phyloP scores from a whole-genome alignment of 92 coral and sea anemone species.

The Zoanthus sociatus region DNA sequence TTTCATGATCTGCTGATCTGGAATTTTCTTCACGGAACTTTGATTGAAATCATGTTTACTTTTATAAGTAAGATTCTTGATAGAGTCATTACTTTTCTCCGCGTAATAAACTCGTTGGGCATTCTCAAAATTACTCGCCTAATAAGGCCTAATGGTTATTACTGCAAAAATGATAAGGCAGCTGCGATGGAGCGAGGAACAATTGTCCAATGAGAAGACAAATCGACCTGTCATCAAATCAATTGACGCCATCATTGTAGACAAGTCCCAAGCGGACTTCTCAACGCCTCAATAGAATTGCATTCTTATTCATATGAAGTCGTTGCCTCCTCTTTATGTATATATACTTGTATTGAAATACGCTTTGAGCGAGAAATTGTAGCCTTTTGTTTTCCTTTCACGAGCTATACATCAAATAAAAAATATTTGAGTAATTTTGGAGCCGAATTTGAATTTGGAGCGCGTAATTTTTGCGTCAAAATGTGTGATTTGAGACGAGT shows the following conservation, averaged over 20 bases:
- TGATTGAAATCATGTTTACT: slow-evolving; percentile 26
- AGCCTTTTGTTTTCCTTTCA: slow-evolving; percentile 85
- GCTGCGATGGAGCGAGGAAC: slow-evolving; percentile 93
- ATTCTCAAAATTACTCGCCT: slow-evolving; percentile 81
- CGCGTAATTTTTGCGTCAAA: slow-evolving; percentile 71
- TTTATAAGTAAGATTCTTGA: slow-evolving; percentile 15
- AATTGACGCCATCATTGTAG: slow-evolving; percentile 87
- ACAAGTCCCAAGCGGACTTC: slow-evolving; percentile 79
- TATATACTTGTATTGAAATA: slow-evolving; percentile 85
- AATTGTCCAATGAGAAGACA: slow-evolving; percentile 80
- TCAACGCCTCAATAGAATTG: slow-evolving; percentile 91
- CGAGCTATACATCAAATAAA: slow-evolving; percentile 89
- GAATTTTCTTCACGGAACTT: slow-evolving; percentile 17
- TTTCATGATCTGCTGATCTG: slow-evolving; percentile 35
- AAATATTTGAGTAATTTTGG: slow-evolving; percentile 86
- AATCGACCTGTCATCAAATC: slow-evolving; percentile 94
- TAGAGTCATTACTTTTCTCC: slow-evolving; percentile 51
- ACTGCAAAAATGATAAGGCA: slow-evolving; percentile 86
- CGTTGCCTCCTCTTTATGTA: slow-evolving; percentile 89
- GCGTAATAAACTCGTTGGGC: slow-evolving; percentile 77
- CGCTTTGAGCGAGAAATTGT: slow-evolving; percentile 79
- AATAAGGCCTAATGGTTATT: slow-evolving; percentile 94
- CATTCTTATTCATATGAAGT: slow-evolving; percentile 80
- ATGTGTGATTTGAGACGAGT: slow-evolving; percentile 61
- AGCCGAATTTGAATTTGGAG: slow-evolving; percentile 78